A percentile compares a stretch with the other conserved stretches of the same genome.
Evolutionary conservation across 2,113 vertebrate genomes (phyloP).

Genomic region (Nyctereutes procyonoides): DNA sequence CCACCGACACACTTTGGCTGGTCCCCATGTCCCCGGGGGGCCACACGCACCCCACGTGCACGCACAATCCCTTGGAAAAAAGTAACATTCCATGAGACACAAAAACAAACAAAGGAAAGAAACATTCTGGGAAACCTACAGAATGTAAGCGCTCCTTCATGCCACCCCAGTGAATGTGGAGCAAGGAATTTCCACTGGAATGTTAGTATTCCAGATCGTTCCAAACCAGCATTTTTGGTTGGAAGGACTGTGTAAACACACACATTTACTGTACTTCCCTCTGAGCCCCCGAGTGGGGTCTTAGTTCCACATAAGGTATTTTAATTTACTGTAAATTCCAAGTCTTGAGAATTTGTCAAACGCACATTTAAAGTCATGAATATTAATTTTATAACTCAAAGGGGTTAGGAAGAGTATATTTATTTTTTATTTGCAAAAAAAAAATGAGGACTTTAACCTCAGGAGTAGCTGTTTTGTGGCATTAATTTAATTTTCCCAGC

Average conservation of each 20-base stretch:
- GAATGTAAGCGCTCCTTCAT: fast-evolving
- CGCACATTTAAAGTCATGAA: background rate
- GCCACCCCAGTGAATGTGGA: background rate
- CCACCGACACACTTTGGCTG: too few relatives aligned
- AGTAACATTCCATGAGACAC: background rate
- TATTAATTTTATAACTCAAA: background rate
- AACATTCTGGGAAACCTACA: background rate
- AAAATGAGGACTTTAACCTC: background rate
- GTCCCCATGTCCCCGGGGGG: background rate
- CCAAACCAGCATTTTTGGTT: background rate
- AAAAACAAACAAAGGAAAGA: background rate
- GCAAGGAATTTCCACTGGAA: background rate
- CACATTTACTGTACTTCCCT: background rate
- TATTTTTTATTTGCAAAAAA: background rate
- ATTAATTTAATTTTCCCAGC: background rate
- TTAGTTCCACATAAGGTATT: background rate
- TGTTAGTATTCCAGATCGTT: fast-evolving
- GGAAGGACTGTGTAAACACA: background rate
- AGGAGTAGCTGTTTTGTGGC: background rate
- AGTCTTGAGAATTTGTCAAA: background rate
- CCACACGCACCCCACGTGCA: fast-evolving
- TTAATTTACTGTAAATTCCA: background rate
- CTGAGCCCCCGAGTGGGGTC: background rate
- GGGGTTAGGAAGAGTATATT: background rate
- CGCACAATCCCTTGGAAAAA: background rate